Evolutionary conservation across 2,797 vertebrate genomes (phyloP), one percentile per base, ranked within the genome.

Genomic region (Leptoclinus maculatus): DNA sequence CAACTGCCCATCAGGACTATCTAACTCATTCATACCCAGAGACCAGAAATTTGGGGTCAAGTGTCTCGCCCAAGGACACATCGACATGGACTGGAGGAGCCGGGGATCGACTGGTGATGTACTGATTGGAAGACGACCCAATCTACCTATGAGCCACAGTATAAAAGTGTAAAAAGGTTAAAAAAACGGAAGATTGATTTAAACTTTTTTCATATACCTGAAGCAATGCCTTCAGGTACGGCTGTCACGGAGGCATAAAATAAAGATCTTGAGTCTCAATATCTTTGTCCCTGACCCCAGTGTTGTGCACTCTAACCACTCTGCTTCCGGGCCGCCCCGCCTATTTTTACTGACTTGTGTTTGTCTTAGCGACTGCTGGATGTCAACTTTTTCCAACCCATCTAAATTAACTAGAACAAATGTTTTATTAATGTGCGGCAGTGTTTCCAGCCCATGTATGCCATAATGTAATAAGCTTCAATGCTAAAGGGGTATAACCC

Each of bases 361-460:
- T 8, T 5, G 25, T 21, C 17, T 51, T 16, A 59, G 34, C n/a
- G 53, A 27, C 23, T 34, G 21, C 43, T 65, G 56, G 32, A 62
- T 51, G 75, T 73, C 27, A 53, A 39, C 19, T 32, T 66, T 78
- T 66, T 38, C 5, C 14, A 17, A 45, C 43, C 2, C 0, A 45
- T 66, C 21, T 21, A 78, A 78, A 75, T 6, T 2, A 47, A 69
- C 21, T 34, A 9, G 39, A 63, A 56, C 27, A 72, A 70, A 79
- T 69, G 56, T 72, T 78, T 74, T 60, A 82, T 79, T 79, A 29
- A 83, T 58, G 63, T 0, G 11, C 43, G 36, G 69, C 45, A 32
- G 16, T 54, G 34, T 63, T 64, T 67, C 17, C 64, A 59, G 60
- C 64, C 47, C 16, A 43, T 41, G 13, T 41, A 14, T 6, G 43